These are phyloP conservation scores for Imbricaverruca yamaguchii DNA, from an alignment of 2,888 invertebrate species.

Conservation along the genomic window DNA sequence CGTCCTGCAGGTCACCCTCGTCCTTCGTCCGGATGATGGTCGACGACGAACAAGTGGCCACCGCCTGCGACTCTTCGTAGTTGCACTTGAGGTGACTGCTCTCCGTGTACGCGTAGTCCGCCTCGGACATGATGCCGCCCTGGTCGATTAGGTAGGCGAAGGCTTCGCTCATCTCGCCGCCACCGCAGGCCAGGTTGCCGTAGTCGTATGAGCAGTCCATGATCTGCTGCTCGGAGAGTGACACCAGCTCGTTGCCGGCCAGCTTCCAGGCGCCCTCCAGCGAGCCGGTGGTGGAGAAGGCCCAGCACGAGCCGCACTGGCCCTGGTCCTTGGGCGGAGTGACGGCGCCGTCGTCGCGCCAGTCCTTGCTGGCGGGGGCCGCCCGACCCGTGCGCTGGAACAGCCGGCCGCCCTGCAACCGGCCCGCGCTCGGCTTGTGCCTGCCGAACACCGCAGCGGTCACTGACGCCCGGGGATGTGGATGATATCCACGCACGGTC, in stretches of 20 bases:
- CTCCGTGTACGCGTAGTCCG: conserved; percentile 75
- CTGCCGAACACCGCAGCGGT: background rate
- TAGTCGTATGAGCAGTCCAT: conserved; percentile 75
- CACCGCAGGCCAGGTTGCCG: conserved; percentile 84
- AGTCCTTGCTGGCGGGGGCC: conserved; percentile 39
- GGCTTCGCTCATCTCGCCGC: conserved; percentile 74
- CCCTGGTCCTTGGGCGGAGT: conserved; percentile 43
- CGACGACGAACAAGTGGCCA: background rate
- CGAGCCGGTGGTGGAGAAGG: conserved; percentile 44
- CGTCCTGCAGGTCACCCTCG: background rate
- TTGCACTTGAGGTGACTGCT: background rate
- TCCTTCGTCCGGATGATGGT: background rate
- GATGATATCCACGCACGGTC: no score
- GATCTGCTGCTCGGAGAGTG: conserved; percentile 88
- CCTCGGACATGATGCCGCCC: conserved; percentile 81
- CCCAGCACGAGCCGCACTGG: conserved; percentile 50
- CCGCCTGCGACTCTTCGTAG: background rate
- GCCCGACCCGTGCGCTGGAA: background rate
- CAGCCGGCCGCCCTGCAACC: background rate
- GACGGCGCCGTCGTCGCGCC: conserved; percentile 41
- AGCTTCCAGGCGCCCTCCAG: conserved; percentile 87
- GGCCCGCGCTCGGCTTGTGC: background rate
- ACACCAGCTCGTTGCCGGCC: conserved; percentile 64
- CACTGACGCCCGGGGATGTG: no score
- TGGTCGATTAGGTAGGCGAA: conserved; percentile 76